Base-by-base conservation (phyloP, 1,140 invertebrate genomes). In the Papilio helenus region DNA sequence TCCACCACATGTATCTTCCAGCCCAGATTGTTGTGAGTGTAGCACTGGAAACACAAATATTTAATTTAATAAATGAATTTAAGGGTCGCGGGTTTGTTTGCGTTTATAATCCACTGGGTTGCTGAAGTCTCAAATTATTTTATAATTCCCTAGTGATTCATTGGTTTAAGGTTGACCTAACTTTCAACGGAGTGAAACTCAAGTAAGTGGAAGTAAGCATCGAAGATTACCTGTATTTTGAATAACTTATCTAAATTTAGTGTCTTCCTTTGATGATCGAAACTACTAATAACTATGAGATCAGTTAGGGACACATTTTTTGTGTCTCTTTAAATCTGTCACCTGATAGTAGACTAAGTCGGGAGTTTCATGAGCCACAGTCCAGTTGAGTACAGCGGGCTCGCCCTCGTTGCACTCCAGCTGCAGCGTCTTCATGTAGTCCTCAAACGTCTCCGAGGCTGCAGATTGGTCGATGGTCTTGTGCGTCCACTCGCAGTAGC, bases 1-100 rank as follows among this genome's bases (percentile, higher is more conserved):
- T 99, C 96, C 0, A 98, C 96, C 0, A 99, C 97, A 87, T 98
- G 96, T 81, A 99, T 99, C 91, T 98, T 99, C 97, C 98, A 99
- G 10, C 98, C 98, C 68, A 99, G 95, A 91, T 98, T 97, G 79
- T 97, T 97, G 93, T 99, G 98, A 8, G 96, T 97, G 92, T 98
- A 99, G 94, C 98, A 99, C 98, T 99, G 95, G 3, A 95, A 95
- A 72, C 7, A 12, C 83, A 23, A 0, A 34, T 29, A 34, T 68
- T 29, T 34, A 29, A 7, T 68, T 29, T 8, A 16, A 18, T 9
- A 55, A 55, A 55, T 9, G 7, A 39, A 39, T 39, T 39, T 8
- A 39, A 39, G 5, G 0, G 4, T 39, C 7, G 8, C 34, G 7
- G 34, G 5, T 39, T 39, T 8, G 5, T 39, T 39, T 39, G 7